Percentiles rank a stretch among this genome's conserved stretches.
phyloP scores from a whole-genome alignment of 2,113 vertebrate genomes.

The Galemys pyrenaicus region DNA sequence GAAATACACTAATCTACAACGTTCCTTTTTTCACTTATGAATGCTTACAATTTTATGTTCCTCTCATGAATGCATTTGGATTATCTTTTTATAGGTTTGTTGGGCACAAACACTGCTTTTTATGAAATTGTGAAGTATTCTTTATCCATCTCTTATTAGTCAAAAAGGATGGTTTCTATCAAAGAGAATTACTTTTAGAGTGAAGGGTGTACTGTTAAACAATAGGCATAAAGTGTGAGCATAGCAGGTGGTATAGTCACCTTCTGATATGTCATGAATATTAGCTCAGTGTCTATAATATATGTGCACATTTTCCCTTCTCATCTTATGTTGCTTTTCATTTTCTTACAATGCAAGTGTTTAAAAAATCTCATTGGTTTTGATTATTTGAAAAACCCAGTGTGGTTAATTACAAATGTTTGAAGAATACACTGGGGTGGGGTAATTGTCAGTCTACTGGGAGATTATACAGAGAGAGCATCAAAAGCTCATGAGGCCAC shows the following conservation, averaged over 20 bases:
- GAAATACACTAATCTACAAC: neutral
- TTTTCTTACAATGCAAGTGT: neutral
- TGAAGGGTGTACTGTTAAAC: neutral
- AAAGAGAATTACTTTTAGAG: neutral
- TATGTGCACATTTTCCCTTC: neutral
- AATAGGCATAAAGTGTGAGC: neutral
- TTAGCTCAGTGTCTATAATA: neutral
- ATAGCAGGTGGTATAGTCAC: neutral
- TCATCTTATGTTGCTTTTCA: neutral
- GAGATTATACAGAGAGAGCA: slow-evolving; percentile 13
- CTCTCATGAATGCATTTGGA: neutral
- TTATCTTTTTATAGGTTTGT: neutral
- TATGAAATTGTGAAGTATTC: neutral
- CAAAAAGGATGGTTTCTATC: slow-evolving; percentile 14
- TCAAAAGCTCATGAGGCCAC: slow-evolving; percentile 35
- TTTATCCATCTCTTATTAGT: neutral
- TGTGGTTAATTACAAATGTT: slow-evolving; percentile 54
- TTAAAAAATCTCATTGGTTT: slow-evolving; percentile 39
- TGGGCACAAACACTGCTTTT: neutral
- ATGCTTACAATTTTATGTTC: slow-evolving; percentile 36
- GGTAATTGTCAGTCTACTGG: slow-evolving; percentile 47
- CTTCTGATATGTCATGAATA: neutral
- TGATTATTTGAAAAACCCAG: slow-evolving; percentile 40
- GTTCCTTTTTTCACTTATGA: slow-evolving; percentile 8
- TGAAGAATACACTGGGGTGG: neutral